Percentiles rank a stretch among this genome's conserved stretches.
phyloP scores from a whole-genome alignment of 1,140 invertebrate genomes.

The Zaprionus vittiger region DNA sequence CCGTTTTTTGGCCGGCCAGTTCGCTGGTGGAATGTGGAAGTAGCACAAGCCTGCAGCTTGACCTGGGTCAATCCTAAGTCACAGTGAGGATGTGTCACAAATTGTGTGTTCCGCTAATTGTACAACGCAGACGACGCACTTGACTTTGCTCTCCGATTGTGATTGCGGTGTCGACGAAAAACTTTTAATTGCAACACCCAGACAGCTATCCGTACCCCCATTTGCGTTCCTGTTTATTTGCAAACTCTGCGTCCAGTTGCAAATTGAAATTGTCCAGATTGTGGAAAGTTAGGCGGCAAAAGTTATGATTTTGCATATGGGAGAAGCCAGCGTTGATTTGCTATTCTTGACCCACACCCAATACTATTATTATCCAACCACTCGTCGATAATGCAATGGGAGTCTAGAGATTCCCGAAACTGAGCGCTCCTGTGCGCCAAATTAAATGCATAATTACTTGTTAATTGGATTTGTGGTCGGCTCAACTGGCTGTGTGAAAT shows the following conservation, averaged over 20 bases:
- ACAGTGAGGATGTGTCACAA: conserved; percentile 27
- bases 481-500: conserved; percentile 73
- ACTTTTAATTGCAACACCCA: conserved; percentile 70
- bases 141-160: conserved; percentile 60
- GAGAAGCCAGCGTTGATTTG: conserved; percentile 41
- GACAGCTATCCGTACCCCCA: not conserved
- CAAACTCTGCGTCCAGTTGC: conserved; percentile 8
- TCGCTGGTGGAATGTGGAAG: not conserved
- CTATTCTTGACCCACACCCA: conserved; percentile 31
- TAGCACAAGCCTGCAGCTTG: conserved; percentile 13
- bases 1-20: conserved; percentile 60
- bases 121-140: conserved; percentile 55
- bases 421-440: conserved; percentile 44
- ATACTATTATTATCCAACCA: conserved; percentile 36
- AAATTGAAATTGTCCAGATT: conserved; percentile 63
- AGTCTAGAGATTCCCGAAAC: not conserved
- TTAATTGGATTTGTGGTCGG: conserved; percentile 79
- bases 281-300: conserved; percentile 51
- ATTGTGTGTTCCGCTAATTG: conserved; percentile 23
- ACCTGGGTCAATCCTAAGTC: conserved; percentile 59
- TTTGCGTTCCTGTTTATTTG: conserved; percentile 34
- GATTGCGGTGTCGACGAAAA: conserved; percentile 67
- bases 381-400: conserved; percentile 42
- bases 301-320: conserved; percentile 58
- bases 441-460: conserved; percentile 82